Base-by-base conservation (phyloP, 64 coral and sea anemone species). In the Astreopora myriophthalma region DNA sequence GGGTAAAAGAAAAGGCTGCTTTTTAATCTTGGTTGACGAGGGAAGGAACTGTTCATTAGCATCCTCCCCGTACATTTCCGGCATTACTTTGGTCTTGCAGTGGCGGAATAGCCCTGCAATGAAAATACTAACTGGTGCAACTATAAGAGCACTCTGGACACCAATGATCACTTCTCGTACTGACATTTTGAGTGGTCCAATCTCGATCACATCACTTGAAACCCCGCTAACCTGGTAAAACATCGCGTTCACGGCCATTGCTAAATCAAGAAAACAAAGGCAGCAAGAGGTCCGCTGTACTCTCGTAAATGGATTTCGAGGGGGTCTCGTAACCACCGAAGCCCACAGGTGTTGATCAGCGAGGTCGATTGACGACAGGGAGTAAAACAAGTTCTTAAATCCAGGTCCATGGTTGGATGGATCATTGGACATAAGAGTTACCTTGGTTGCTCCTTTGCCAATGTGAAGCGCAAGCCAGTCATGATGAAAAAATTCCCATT, bases 171-270 rank as follows among this genome's bases (percentile, higher is more conserved):
- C 84, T 82, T 96, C 79, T 52, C 74, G 67, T 58, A 96, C 79
- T 3, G 79, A 93, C 8, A 93, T 26, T 20, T 88, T 90, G 1
- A 96, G 69, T 20, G 95, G 95, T 0, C 95, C 95, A 66, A 96
- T 76, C 16, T 85, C 71, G 30, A 96, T 37, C 9, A 71, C 49
- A 44, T 79, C 61, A 23, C 65, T 37, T 34, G 80, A 49, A 28
- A 33, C 39, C 5, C 90, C 95, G 17, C 69, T 71, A 31, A 68
- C 73, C 19, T 96, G 29, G 49, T 93, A 96, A 57, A 96, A 96
- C 95, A 96, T 96, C 11, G 87, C 93, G 52, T 94, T 94, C 16
- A 72, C 67, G 5, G 90, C 26, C 93, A 94, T 89, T 8, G 87
- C 88, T 1, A 67, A 85, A 34, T 90, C 22, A 20, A 94, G 49